Evolutionary conservation across 2,113 vertebrate species (phyloP), one percentile per base, ranked within the genome.

Genomic region (Proterorhinus semilunaris): DNA sequence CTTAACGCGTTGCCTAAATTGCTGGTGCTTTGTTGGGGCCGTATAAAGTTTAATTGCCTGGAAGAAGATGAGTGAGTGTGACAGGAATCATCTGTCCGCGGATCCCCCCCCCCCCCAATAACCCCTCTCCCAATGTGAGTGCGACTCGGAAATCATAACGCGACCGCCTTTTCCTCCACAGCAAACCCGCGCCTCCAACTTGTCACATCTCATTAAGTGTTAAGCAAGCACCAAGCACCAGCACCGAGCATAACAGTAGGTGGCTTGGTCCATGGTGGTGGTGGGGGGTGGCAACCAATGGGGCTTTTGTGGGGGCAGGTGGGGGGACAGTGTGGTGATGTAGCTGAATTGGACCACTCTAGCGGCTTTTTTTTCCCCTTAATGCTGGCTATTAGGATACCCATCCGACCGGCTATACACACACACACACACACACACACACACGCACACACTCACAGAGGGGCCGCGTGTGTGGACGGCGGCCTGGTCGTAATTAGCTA

Each of bases 101-200:
- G 92, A 91, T 91, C 89, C 27, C 27, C 27, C 27, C 27, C 2
- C 27, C 21, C 21, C 21, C 21, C 21, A 21, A 21, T 2, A 21
- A 21, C 21, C 21, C 21, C 21, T 21, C 21, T 21, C 21, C 21
- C 21, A 21, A 21, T 21, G 92, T 94, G 94, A 93, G 92, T 93
- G 94, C 94, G 95, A 96, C 94, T 96, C 94, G 94, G 96, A 96
- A 96, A 95, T 94, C 95, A 95, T 94, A 93, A 96, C 93, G 93
- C 93, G 93, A 94, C 93, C 93, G 90, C 92, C 91, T 91, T 94
- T 95, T 95, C 91, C 93, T 93, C 91, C 89, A 90, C 91, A 92
- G 66, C 21, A 92, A 95, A 95, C 93, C 93, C 93, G 95, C 93
- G 94, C 93, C 94, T 95, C 96, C 94, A 98, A 96, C 95, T 95